Conservation (phyloP, 1,140 invertebrate genomes). For the Drosophila quadrilineata region DNA sequence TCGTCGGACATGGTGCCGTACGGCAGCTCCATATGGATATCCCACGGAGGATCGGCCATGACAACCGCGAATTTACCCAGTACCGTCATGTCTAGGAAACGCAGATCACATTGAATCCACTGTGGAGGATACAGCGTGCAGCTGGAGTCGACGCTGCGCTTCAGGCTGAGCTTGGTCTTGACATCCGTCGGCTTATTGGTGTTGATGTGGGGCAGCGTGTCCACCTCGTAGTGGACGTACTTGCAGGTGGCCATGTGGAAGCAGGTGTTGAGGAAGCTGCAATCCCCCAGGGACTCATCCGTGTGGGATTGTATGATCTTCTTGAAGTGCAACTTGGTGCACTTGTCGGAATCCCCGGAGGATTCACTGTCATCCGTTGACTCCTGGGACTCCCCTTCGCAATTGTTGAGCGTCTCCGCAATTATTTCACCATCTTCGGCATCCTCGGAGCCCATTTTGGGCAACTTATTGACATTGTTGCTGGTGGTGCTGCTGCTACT, state of each 20-base stretch:
- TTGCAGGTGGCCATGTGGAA: constrained; percentile 99
- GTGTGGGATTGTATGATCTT: constrained; percentile 99
- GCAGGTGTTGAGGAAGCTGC: constrained; percentile 98
- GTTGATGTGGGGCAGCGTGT: constrained; percentile 83
- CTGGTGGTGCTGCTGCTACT: constrained; percentile 2
- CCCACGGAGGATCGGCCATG: constrained; percentile 98
- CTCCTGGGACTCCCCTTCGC: constrained; percentile 59
- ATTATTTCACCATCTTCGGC: constrained; percentile 74
- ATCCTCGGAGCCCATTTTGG: constrained; percentile 32
- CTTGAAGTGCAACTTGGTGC: constrained; percentile 96
- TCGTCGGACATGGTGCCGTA: constrained; percentile 99
- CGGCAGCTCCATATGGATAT: constrained; percentile 96
- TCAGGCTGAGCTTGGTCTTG: constrained; percentile 71
- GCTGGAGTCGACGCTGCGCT: constrained; percentile 81
- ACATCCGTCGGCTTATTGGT: constrained; percentile 78
- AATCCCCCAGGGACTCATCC: constrained; percentile 97
- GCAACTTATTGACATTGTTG: constrained; percentile 17
- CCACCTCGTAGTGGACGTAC: constrained; percentile 97
- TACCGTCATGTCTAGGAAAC: constrained; percentile 97
- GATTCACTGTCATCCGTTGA: constrained; percentile 61
- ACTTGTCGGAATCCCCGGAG: constrained; percentile 81
- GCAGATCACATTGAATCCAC: constrained; percentile 98
- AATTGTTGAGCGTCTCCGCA: constrained; percentile 43
- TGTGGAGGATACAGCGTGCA: constrained; percentile 92
- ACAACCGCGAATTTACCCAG: constrained; percentile 96